Conservation (phyloP, 1,140 invertebrate genomes). For the Procambarus clarkii region DNA sequence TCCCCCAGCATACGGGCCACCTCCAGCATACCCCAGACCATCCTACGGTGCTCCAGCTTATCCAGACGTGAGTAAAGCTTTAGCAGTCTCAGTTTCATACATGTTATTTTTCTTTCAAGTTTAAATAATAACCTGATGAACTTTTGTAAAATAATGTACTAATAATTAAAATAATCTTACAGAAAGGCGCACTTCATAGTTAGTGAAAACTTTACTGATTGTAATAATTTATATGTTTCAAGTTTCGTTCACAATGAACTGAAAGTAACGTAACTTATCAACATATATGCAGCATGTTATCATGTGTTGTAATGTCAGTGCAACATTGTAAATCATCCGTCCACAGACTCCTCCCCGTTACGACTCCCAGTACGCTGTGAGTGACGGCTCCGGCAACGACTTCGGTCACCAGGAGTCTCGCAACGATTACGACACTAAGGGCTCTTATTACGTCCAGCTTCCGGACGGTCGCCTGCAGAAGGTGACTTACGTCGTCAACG, state of each 20-base stretch:
- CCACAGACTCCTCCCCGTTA: constrained; percentile 2
- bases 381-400: background rate
- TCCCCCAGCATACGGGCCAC: background rate
- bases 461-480: background rate
- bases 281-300: background rate
- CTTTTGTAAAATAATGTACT: background rate
- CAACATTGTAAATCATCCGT: background rate
- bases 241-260: background rate
- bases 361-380: background rate
- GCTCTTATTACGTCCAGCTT: background rate
- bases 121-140: background rate
- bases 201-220: too few species aligned
- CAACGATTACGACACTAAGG: background rate
- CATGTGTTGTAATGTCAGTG: background rate
- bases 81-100: too few species aligned
- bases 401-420: background rate
- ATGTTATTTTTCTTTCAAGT: too few species aligned
- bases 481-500: background rate
- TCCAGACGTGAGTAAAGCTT: background rate
- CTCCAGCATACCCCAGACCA: background rate
- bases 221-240: too few species aligned
- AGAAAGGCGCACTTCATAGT: too few species aligned
- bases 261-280: background rate
- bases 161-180: background rate
- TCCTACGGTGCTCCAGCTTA: background rate